Evolutionary conservation across 2,113 vertebrate genomes (phyloP), one percentile per base, ranked within the genome.

Genomic region (Salvator merianae): DNA sequence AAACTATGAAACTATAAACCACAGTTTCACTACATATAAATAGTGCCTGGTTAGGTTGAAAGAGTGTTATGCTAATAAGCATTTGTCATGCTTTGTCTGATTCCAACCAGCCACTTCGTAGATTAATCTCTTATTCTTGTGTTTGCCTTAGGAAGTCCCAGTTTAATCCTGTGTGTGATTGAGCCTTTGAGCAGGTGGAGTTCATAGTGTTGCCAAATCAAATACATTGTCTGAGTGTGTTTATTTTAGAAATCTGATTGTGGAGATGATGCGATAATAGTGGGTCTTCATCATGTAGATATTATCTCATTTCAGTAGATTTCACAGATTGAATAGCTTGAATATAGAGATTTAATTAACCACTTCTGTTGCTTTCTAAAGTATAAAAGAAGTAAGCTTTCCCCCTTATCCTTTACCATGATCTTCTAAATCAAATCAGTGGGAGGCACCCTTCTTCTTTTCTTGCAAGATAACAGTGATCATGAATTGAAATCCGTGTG

Each of bases 101-200:
- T n/a, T 86, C 84, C 86, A 0, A 68, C 14, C n/a, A 5, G 24
- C 26, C 12, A 24, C 86, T 85, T 89, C 84, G 75, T 81, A 85
- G 80, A 59, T 81, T 83, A 80, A 66, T 14, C 2, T 12, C 30
- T 91, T 83, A 50, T 43, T 84, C 90, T 92, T 87, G 8, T 89
- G 70, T 43, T 26, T 82, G 86, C 38, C 77, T 70, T 77, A 32
- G 63, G 22, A 62, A 24, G 28, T 77, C n/a, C 75, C 65, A 75
- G 1, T 87, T 77, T 91, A 87, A 59, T 26, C 0, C 0, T 77
- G 50, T 22, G 13, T 86, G 43, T 55, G 84, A 83, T 84, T 86
- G 53, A 85, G 70, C 59, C n/a, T n/a, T 86, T 65, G 71, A 89
- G 83, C 47, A 87, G 79, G 40, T 63, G 30, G 74, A 68, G 6